phyloP scores from a whole-genome alignment of 2,113 vertebrate genomes.

The Sisor rabdophorus region DNA sequence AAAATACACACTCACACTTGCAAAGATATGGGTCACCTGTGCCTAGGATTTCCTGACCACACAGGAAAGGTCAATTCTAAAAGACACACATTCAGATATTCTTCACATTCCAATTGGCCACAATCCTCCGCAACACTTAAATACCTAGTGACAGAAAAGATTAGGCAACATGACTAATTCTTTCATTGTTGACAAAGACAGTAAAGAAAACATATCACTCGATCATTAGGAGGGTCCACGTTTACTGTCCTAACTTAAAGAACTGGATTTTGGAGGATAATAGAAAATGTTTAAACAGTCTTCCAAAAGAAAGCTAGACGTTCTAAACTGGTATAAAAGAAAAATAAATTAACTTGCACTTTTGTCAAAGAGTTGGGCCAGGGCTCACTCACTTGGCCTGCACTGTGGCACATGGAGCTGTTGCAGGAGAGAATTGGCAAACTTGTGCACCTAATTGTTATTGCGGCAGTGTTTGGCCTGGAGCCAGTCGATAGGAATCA shows the following conservation, averaged over 20 bases:
- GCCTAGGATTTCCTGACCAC: slow-evolving; percentile 58
- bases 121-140: slow-evolving; percentile 55
- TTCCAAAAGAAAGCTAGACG: background rate
- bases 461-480: slow-evolving; percentile 71
- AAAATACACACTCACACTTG: background rate
- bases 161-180: slow-evolving; percentile 57
- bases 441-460: slow-evolving; percentile 78
- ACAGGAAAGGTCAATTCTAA: slow-evolving; percentile 51
- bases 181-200: slow-evolving; percentile 40
- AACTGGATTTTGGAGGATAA: background rate
- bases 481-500: slow-evolving; percentile 81
- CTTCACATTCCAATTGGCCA: slow-evolving; percentile 62
- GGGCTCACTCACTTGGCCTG: slow-evolving; percentile 30
- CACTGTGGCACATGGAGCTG: slow-evolving; percentile 29
- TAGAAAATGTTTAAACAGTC: background rate
- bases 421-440: slow-evolving; percentile 63
- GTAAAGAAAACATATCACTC: slow-evolving; percentile 61
- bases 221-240: slow-evolving; percentile 49
- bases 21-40: slow-evolving; percentile 63
- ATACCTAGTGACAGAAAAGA: slow-evolving; percentile 69
- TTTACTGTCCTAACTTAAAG: slow-evolving; percentile 3
- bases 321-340: background rate
- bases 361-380: background rate
- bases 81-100: slow-evolving; percentile 70
- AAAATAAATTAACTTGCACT: background rate